Evolutionary conservation across 2,797 vertebrate genomes (phyloP), one percentile per base, ranked within the genome.

Genomic region (Salmo trutta): DNA sequence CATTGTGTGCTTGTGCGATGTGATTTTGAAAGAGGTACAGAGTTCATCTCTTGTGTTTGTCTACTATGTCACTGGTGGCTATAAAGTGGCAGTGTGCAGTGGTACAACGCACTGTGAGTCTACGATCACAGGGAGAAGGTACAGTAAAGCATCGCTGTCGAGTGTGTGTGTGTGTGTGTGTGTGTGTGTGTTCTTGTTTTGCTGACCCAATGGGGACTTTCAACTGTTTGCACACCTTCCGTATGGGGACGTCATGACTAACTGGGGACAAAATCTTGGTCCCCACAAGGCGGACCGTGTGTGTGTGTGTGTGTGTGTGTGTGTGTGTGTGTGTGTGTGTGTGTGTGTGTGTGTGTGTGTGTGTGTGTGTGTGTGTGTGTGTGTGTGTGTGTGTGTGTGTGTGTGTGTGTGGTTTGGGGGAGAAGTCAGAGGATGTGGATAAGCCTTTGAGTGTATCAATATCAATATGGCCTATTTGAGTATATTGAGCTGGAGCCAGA

Each of bases 271-370:
- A 29, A 65, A 65, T 14, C 62, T 8, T 12, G 12, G 62, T 65
- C 62, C 62, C 62, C 21, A 27, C 21, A 65, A 27, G 24, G 7
- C 0, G 16, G 41, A 36, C 6, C 8, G n/a, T 74, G 73, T 64
- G 29, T 74, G 51, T 54, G 71, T 53, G n/a, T n/a, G n/a, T n/a
- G n/a, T n/a, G n/a, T n/a, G n/a, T n/a, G 71, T 19, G 59, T 24
- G 19, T 21, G 17, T 15, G 73, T 65, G 73, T 33, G 19, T 59
- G 70, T 21, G 41, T 52, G 70, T 71, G 36, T 47, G 15, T 29
- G 71, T 31, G 51, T 54, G 71, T 54, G 52, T 74, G 73, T 64
- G 29, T 74, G 51, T 31, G 71, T 53, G n/a, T n/a, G 71, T 29
- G 29, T 3, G 29, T 29, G 29, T 3, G 29, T 29, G 29, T 29